Conservation (phyloP, 1,140 invertebrate species). For the Protaetia brevitarsis region DNA sequence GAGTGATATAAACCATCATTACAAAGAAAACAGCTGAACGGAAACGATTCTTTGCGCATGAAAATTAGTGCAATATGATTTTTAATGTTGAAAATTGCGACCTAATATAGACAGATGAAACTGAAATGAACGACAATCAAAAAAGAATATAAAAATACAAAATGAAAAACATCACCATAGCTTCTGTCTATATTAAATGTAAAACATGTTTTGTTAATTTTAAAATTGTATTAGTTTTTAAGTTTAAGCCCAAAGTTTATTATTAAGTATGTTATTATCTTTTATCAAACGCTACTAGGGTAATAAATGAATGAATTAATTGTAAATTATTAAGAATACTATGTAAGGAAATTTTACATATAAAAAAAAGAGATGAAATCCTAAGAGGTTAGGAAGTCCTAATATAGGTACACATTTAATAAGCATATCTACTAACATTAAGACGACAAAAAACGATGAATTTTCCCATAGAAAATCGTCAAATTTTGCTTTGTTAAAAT, state of each 20-base stretch:
- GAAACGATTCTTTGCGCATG: too few species aligned
- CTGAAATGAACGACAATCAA: too few species aligned
- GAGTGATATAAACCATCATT: conserved; percentile 29
- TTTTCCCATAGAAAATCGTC: too few species aligned
- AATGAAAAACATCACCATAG: neutral
- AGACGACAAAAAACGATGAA: neutral
- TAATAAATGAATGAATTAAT: too few species aligned
- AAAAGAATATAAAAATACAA: neutral
- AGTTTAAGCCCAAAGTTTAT: conserved; percentile 14
- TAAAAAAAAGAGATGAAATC: too few species aligned
- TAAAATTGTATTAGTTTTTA: conserved; percentile 1
- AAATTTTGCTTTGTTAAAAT: conserved; percentile 37
- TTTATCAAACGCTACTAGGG: neutral
- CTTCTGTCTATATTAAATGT: neutral
- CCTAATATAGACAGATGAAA: too few species aligned
- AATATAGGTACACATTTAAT: neutral
- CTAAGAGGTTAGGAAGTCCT: neutral
- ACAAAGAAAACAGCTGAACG: conserved; percentile 23
- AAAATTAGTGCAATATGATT: too few species aligned
- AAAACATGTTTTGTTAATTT: neutral
- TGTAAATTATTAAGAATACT: conserved; percentile 8
- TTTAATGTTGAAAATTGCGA: too few species aligned
- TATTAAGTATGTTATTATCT: conserved; percentile 16
- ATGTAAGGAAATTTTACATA: neutral
- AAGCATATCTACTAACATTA: conserved; percentile 2